A percentile compares a stretch with the other conserved stretches of the same genome.
Evolutionary conservation across 2,797 vertebrate species (phyloP).

Genomic region (Gadopsis marmoratus): DNA sequence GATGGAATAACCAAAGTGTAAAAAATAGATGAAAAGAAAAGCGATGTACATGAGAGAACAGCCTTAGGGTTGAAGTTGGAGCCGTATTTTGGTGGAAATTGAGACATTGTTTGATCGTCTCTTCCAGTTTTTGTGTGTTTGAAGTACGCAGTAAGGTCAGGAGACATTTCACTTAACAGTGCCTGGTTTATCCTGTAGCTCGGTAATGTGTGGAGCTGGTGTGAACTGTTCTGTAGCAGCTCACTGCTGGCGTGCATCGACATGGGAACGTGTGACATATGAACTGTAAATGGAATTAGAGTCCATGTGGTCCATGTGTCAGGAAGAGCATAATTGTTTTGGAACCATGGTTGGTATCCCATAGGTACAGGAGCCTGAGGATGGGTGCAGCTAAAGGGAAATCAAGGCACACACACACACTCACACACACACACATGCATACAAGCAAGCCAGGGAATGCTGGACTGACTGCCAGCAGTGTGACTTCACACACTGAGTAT

Average conservation of each 20-base stretch:
- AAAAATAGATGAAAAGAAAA: slow-evolving; percentile 18
- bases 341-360: slow-evolving; percentile 38
- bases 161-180: slow-evolving; percentile 8
- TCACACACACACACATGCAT: slow-evolving; percentile 21
- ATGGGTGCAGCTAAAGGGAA: slow-evolving; percentile 18
- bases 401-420: slow-evolving; percentile 14
- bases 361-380: slow-evolving; percentile 28
- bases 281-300: slow-evolving; percentile 53
- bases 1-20: neutral
- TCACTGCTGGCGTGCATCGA: neutral
- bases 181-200: slow-evolving; percentile 3
- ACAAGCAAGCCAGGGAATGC: slow-evolving; percentile 53
- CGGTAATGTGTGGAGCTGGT: slow-evolving; percentile 22
- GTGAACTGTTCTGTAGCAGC: slow-evolving; percentile 22
- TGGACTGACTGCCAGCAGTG: slow-evolving; percentile 66
- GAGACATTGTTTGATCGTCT: neutral
- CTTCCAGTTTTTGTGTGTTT: neutral
- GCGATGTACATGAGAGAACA: neutral
- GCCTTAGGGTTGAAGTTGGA: neutral
- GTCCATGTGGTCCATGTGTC: slow-evolving; percentile 15
- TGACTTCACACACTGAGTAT: slow-evolving; percentile 83
- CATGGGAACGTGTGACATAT: slow-evolving; percentile 41
- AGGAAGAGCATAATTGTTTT: slow-evolving; percentile 51
- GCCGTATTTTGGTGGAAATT: neutral
- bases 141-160: neutral